These are phyloP conservation scores for Betta splendens DNA, from an alignment of 2,797 vertebrate genomes.

Conservation along the genomic window DNA sequence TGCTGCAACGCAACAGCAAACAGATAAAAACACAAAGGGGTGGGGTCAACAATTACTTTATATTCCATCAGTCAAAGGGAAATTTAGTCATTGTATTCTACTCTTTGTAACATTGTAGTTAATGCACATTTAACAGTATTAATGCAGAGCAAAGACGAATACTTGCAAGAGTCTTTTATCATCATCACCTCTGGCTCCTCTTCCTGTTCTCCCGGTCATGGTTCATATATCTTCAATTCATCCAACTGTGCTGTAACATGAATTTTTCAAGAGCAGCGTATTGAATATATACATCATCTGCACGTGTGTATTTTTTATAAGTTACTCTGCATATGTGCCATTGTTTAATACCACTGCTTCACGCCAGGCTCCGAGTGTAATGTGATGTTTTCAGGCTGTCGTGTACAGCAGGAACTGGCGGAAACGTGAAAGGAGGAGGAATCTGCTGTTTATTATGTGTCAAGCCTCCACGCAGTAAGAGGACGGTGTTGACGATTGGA, in stretches of 20 bases:
- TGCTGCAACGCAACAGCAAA: constrained; percentile 39
- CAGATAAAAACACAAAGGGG: constrained; percentile 67
- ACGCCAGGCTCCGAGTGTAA: too few species aligned
- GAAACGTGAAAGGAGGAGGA: too few species aligned
- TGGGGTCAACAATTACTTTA: constrained; percentile 51
- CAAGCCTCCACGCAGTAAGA: too few species aligned
- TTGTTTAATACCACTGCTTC: too few species aligned
- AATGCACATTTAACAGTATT: constrained; percentile 39
- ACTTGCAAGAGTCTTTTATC: too few species aligned
- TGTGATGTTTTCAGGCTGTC: too few species aligned
- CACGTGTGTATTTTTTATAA: not conserved
- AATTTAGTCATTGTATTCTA: constrained; percentile 42
- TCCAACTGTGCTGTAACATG: not conserved
- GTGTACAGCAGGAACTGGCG: too few species aligned
- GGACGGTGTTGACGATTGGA: constrained; percentile 12
- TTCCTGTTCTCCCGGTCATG: not conserved
- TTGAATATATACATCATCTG: constrained; percentile 2
- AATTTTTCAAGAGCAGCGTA: not conserved
- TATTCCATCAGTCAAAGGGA: constrained; percentile 61
- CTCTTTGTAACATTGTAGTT: constrained; percentile 35
- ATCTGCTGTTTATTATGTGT: constrained; percentile 11
- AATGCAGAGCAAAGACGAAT: constrained; percentile 20
- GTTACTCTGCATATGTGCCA: not conserved
- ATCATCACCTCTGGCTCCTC: constrained; percentile 8
- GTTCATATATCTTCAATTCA: not conserved